These are phyloP conservation scores for Melanotaenia nigrans DNA, from an alignment of 2,797 vertebrate species.

Conservation along the genomic window DNA sequence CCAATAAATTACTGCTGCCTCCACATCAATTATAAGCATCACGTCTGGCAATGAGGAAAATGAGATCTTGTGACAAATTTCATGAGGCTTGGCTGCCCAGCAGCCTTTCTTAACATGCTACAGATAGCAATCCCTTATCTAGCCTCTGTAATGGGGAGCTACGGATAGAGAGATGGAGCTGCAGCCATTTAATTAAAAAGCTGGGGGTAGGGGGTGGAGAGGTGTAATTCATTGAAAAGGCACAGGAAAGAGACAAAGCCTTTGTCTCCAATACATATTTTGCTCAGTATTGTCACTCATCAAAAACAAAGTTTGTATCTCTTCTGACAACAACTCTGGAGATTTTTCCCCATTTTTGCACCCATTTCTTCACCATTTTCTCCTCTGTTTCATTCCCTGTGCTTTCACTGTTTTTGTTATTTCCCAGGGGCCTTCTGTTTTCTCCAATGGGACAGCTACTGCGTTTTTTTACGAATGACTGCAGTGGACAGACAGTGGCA, in stretches of 20 bases:
- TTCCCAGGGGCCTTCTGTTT: slow-evolving; percentile 79
- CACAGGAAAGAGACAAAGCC: slow-evolving; percentile 87
- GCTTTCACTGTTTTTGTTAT: slow-evolving; percentile 68
- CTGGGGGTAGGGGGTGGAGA: slow-evolving; percentile 75
- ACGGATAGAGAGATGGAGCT: slow-evolving; percentile 90
- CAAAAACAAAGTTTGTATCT: slow-evolving; percentile 77
- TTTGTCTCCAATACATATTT: slow-evolving; percentile 89
- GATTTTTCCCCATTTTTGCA: slow-evolving; percentile 67
- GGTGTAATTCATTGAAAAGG: slow-evolving; percentile 88
- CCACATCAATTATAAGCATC: slow-evolving; percentile 90
- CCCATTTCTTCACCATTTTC: slow-evolving; percentile 52
- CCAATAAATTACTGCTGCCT: slow-evolving; percentile 91
- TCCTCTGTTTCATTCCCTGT: slow-evolving; percentile 51
- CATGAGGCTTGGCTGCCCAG: slow-evolving; percentile 85
- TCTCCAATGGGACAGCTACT: slow-evolving; percentile 70
- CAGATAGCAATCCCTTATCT: slow-evolving; percentile 92
- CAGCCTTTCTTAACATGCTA: slow-evolving; percentile 90
- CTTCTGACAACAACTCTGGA: slow-evolving; percentile 75
- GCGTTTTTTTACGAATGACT: slow-evolving; percentile 79
- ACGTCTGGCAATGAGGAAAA: slow-evolving; percentile 90
- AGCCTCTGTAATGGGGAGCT: slow-evolving; percentile 89
- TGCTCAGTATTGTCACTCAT: slow-evolving; percentile 83
- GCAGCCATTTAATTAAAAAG: slow-evolving; percentile 97
- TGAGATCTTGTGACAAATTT: slow-evolving; percentile 90
- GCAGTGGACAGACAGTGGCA: slow-evolving; percentile 79